A percentile compares a stretch with the other conserved stretches of the same genome.
Conservation (phyloP, 2,113 vertebrate species). For the Baryphthengus martii region DNA sequence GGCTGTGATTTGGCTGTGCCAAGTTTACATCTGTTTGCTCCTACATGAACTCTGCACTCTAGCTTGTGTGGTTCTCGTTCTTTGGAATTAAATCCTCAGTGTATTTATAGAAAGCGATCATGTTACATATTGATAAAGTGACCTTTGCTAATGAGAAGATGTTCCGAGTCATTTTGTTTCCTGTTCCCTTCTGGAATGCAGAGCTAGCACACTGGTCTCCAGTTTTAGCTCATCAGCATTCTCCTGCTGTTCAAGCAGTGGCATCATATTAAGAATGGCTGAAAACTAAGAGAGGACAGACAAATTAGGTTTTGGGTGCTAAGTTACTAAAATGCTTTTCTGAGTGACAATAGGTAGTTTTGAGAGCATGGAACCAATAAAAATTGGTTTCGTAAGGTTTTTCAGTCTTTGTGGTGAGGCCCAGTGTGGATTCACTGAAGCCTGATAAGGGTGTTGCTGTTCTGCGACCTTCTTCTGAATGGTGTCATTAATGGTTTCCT, state of each 20-base stretch:
- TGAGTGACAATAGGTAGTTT: not conserved
- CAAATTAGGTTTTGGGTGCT: not conserved
- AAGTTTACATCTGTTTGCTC: not conserved
- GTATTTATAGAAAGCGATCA: not conserved
- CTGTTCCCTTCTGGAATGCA: not conserved
- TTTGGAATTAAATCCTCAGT: not conserved
- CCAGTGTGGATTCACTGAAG: not conserved
- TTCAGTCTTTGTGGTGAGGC: not conserved
- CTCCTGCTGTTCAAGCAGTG: not conserved
- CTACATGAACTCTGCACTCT: not conserved
- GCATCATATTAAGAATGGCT: rapidly evolving
- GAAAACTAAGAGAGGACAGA: not conserved
- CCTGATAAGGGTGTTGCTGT: not conserved
- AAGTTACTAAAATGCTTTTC: not conserved
- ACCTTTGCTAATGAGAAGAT: not conserved
- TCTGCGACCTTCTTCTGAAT: not conserved
- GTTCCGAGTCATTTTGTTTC: not conserved
- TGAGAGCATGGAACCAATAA: not conserved
- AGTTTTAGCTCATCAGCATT: not conserved
- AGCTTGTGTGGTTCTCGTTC: not conserved
- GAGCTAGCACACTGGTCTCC: not conserved
- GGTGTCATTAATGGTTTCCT: not conserved
- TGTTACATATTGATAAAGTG: not conserved
- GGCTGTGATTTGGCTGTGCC: not conserved
- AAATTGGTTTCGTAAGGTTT: not conserved